Conservation (phyloP, 2,113 vertebrate genomes). For the Podarcis cretensis region DNA sequence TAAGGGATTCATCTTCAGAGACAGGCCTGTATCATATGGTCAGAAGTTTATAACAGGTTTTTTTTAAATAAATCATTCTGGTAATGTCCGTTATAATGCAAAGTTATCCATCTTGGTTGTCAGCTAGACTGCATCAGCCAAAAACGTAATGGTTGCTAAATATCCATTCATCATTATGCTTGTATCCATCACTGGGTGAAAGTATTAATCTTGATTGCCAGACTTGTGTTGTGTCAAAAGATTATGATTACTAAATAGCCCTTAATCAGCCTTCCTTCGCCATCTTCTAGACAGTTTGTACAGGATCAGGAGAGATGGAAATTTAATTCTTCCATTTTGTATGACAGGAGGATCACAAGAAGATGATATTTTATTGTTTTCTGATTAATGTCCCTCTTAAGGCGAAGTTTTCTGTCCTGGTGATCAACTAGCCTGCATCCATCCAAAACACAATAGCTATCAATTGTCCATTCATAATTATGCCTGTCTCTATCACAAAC, state of each 20-base stretch:
- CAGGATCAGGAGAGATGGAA: neutral
- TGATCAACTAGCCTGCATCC: too few relatives aligned
- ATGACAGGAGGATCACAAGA: neutral
- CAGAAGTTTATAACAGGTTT: neutral
- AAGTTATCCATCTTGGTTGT: neutral
- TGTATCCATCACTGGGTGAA: neutral
- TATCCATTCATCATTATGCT: neutral
- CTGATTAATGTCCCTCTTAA: too few relatives aligned
- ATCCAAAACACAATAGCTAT: too few relatives aligned
- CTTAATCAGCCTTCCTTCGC: neutral
- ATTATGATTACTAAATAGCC: neutral
- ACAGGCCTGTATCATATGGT: neutral
- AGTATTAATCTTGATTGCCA: neutral
- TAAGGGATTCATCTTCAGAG: neutral
- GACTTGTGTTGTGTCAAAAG: neutral
- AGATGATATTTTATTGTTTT: too few relatives aligned
- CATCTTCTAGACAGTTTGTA: neutral
- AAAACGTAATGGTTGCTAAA: neutral
- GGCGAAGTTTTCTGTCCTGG: too few relatives aligned
- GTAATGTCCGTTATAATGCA: neutral
- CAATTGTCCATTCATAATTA: too few relatives aligned
- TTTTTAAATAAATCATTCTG: neutral
- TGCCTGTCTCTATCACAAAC: too few relatives aligned
- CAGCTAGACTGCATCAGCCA: neutral
- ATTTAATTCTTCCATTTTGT: neutral